Evolutionary conservation across 2,888 invertebrate genomes (phyloP).

Genomic region (Augiades crinisus): DNA sequence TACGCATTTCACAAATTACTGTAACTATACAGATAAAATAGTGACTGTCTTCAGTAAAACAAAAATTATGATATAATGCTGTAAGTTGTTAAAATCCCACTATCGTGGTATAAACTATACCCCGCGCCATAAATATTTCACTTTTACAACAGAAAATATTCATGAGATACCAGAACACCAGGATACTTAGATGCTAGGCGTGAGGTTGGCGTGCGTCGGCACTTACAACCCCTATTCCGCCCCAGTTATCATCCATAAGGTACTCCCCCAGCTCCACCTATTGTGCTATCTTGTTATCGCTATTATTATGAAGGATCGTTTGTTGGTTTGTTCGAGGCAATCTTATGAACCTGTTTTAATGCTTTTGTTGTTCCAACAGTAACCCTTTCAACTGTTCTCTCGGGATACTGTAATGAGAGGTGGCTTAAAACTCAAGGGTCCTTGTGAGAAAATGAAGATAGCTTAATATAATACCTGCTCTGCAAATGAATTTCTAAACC

Average conservation of each 20-base stretch:
- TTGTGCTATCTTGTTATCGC: conserved; percentile 1
- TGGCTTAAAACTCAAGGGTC: background rate
- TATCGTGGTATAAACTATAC: background rate
- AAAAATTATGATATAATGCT: background rate
- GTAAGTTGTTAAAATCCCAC: background rate
- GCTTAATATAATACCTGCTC: no score
- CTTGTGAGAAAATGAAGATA: background rate
- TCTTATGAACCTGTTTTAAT: conserved; percentile 11
- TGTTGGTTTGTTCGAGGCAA: conserved; percentile 11
- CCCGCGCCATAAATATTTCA: background rate
- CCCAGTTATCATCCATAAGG: conserved; percentile 17
- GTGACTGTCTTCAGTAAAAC: no score
- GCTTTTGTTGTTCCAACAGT: conserved; percentile 12
- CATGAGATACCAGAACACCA: background rate
- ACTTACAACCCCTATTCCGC: conserved; percentile 19
- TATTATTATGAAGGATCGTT: conserved; percentile 9
- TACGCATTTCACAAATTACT: no score
- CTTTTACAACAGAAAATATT: conserved; percentile 3
- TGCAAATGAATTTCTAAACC: no score
- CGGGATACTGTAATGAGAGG: background rate
- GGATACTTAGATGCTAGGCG: background rate
- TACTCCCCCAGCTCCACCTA: background rate
- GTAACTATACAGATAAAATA: no score
- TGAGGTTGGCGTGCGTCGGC: background rate
- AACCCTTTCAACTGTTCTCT: conserved; percentile 9